Percentiles rank a stretch among this genome's conserved stretches.
These are phyloP conservation scores for Melikaiella ostensackeni DNA, from an alignment of 2,888 invertebrate species.

Conservation along the genomic window DNA sequence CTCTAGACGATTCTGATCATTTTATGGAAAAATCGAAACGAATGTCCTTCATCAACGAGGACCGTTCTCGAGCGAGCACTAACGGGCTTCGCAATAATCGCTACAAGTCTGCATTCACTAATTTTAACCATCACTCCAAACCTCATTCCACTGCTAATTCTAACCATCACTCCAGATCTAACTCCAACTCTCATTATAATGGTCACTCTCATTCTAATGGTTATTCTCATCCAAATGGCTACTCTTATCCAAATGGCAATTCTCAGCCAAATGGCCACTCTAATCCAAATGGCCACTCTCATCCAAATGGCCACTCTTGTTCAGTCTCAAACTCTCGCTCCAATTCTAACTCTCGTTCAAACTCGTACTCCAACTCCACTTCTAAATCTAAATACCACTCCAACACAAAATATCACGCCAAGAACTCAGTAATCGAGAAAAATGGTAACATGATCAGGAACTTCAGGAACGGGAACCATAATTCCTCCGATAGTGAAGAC, in stretches of 20 bases:
- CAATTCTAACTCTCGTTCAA: conserved; percentile 3
- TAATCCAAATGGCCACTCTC: conserved; percentile 21
- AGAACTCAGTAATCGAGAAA: conserved; percentile 35
- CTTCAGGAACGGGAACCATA: conserved; percentile 21
- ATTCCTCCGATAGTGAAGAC: conserved; percentile 54
- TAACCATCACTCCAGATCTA: neutral
- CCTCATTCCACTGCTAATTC: neutral
- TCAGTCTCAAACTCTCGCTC: neutral
- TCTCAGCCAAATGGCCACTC: conserved; percentile 20
- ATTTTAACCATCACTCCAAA: conserved; percentile 46
- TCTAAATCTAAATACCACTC: conserved; percentile 20
- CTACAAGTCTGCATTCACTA: conserved; percentile 43
- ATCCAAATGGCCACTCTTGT: conserved; percentile 42
- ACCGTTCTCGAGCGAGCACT: conserved; percentile 30
- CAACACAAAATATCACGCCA: conserved; percentile 5
- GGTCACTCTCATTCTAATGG: neutral
- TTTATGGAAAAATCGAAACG: conserved; percentile 63
- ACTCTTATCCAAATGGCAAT: neutral
- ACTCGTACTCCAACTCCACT: neutral
- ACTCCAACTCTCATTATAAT: neutral
- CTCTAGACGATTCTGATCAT: conserved; percentile 48
- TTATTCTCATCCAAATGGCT: neutral
- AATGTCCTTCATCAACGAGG: conserved; percentile 53
- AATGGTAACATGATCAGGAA: conserved; percentile 73
- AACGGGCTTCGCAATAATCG: conserved; percentile 43